These are phyloP conservation scores for Drosophila sucinea DNA, from an alignment of 1,140 invertebrate species.

Conservation along the genomic window DNA sequence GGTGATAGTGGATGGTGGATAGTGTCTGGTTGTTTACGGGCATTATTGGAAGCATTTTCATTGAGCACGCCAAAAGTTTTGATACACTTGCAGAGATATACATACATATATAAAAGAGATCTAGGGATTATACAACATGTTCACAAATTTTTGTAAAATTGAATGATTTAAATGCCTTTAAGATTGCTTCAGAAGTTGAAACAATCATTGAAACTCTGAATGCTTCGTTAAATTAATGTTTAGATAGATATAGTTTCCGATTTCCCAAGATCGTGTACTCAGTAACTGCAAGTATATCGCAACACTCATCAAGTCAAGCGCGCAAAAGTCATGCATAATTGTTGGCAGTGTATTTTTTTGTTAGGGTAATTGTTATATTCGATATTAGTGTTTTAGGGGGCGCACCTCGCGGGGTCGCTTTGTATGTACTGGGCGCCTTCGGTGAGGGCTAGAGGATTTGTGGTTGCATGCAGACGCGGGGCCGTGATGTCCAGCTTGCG, in stretches of 20 bases:
- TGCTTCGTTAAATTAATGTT: too few species aligned
- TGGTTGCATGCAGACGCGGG: constrained; percentile 88
- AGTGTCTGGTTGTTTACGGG: background rate
- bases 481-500: constrained; percentile 87
- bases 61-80: background rate
- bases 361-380: constrained; percentile 18
- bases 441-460: constrained; percentile 86
- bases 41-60: background rate
- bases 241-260: too few species aligned
- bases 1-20: background rate
- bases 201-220: too few species aligned
- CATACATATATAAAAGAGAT: background rate
- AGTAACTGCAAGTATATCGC: constrained; percentile 24
- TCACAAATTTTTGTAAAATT: too few species aligned
- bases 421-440: constrained; percentile 83
- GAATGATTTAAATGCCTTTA: too few species aligned
- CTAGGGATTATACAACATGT: too few species aligned
- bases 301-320: constrained; percentile 24
- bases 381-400: constrained; percentile 44
- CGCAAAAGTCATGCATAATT: constrained; percentile 33
- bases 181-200: too few species aligned
- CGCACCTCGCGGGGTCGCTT: constrained; percentile 69
- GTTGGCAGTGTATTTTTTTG: constrained; percentile 20
- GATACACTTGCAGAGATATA: background rate
- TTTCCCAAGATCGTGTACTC: too few species aligned